A percentile compares a stretch with the other conserved stretches of the same genome.
Conservation (phyloP, 2,888 invertebrate species). For the Drosophila neutralis region DNA sequence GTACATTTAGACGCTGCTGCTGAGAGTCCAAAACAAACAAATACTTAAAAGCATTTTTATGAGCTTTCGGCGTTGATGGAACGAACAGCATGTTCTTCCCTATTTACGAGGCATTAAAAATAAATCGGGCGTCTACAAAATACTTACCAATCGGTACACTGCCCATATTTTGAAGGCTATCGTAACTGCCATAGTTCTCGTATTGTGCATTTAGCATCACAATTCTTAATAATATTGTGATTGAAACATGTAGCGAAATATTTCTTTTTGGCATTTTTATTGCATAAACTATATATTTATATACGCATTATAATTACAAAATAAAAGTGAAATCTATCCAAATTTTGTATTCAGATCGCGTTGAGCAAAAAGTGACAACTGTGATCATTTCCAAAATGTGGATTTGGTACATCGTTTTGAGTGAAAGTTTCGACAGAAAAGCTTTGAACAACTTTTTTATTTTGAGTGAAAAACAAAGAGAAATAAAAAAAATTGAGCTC, state of each 20-base stretch:
- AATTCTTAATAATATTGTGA: constrained; percentile 21
- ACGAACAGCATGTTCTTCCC: constrained; percentile 76
- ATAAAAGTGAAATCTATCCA: constrained; percentile 7
- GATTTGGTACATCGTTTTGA: constrained; percentile 50
- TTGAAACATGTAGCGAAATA: constrained; percentile 12
- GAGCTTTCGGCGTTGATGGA: constrained; percentile 77
- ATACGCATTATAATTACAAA: constrained; percentile 16
- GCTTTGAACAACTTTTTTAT: constrained; percentile 48
- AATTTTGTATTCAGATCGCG: constrained; percentile 30
- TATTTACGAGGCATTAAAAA: constrained; percentile 72
- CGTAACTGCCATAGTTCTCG: constrained; percentile 49
- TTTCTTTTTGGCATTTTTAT: constrained; percentile 46
- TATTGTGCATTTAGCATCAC: constrained; percentile 43
- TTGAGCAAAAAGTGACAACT: constrained; percentile 50
- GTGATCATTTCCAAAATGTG: constrained; percentile 45
- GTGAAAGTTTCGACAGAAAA: constrained; percentile 58
- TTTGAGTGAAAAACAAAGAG: constrained; percentile 18
- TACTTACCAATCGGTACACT: constrained; percentile 72
- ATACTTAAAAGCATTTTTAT: constrained; percentile 70
- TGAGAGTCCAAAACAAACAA: constrained; percentile 69
- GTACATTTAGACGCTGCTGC: constrained; percentile 13
- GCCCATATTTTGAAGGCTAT: constrained; percentile 45
- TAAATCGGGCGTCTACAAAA: constrained; percentile 63
- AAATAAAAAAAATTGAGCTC: not conserved
- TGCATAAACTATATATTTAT: constrained; percentile 30